These are phyloP conservation scores for Cerceris ruficornis DNA, from an alignment of 2,888 invertebrate genomes.

Conservation along the genomic window DNA sequence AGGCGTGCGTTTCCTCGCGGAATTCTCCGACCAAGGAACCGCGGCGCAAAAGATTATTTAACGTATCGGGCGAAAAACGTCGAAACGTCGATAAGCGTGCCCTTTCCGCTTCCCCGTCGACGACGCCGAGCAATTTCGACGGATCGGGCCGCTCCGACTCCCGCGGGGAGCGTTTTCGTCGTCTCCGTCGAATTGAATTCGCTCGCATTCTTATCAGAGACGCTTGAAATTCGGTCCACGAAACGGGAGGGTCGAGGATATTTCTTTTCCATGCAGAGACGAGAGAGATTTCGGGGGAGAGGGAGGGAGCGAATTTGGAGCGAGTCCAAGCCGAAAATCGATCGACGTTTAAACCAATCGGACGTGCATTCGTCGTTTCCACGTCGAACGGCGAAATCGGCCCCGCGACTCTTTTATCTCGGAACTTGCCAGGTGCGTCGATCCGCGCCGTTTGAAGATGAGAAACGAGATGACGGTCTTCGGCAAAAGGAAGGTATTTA, in stretches of 20 bases:
- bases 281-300: constrained; percentile 52
- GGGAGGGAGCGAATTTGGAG: constrained; percentile 55
- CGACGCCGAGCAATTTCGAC: too few relatives aligned
- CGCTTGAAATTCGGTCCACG: constrained; percentile 27
- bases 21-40: too few relatives aligned
- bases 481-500: too few relatives aligned
- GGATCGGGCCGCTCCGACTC: too few relatives aligned
- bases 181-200: constrained; percentile 19
- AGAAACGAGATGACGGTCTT: too few relatives aligned
- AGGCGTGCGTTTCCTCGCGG: too few relatives aligned
- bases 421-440: not conserved
- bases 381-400: constrained; percentile 11
- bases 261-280: constrained; percentile 31
- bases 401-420: constrained; percentile 9
- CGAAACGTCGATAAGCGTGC: too few relatives aligned
- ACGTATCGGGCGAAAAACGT: too few relatives aligned
- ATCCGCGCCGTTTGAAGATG: too few relatives aligned
- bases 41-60: too few relatives aligned
- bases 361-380: not conserved
- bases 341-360: constrained; percentile 57
- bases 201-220: constrained; percentile 9
- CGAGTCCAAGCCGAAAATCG: constrained; percentile 61
- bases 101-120: too few relatives aligned
- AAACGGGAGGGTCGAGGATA: constrained; percentile 36
- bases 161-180: not conserved